These are phyloP conservation scores for Hoplostethus mediterraneus DNA, from an alignment of 2,797 vertebrate genomes.

Conservation along the genomic window DNA sequence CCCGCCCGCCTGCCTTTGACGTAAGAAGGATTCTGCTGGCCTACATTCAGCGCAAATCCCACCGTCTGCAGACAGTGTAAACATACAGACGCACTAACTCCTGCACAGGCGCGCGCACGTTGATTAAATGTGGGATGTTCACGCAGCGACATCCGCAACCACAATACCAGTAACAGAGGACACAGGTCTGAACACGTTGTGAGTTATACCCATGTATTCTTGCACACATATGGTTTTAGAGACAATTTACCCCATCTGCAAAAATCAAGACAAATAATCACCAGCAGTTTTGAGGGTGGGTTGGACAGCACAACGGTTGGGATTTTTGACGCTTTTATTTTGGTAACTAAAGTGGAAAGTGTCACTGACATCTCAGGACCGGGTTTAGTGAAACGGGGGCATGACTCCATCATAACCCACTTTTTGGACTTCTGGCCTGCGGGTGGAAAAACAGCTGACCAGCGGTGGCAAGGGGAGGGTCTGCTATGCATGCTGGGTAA, in stretches of 20 bases:
- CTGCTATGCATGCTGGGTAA: background rate
- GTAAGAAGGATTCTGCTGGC: constrained; percentile 93
- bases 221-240: background rate
- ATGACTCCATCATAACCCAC: constrained; percentile 58
- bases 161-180: constrained; percentile 5
- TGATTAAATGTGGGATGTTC: constrained; percentile 40
- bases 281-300: background rate
- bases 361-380: constrained; percentile 38
- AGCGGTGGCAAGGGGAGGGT: constrained; percentile 6
- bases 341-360: constrained; percentile 25
- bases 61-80: constrained; percentile 77
- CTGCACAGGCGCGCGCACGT: constrained; percentile 33
- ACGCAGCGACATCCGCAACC: constrained; percentile 16
- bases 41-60: constrained; percentile 95
- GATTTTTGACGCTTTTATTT: constrained; percentile 11
- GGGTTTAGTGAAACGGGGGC: constrained; percentile 53
- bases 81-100: constrained; percentile 63
- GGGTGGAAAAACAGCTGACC: constrained; percentile 24
- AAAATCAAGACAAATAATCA: background rate
- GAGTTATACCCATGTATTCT: background rate
- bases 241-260: constrained; percentile 5
- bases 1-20: constrained; percentile 85
- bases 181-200: background rate
- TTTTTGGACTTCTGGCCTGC: constrained; percentile 53
- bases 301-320: background rate